Evolutionary conservation across 2,113 vertebrate species (phyloP).

Genomic region (Catagonus wagneri): DNA sequence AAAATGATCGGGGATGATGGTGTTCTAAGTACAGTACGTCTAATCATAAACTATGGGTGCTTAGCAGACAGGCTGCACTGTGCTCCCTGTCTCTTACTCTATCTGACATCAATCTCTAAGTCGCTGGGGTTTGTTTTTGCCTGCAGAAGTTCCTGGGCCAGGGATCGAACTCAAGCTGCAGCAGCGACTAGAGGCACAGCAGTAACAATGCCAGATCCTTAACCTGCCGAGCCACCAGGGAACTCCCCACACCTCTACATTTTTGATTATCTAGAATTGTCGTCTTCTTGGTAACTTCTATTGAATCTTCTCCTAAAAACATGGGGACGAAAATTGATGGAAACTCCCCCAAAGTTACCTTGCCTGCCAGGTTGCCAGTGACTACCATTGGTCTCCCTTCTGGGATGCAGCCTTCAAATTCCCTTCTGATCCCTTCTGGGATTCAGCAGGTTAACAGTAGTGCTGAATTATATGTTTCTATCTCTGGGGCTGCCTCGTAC

Average conservation of each 20-base stretch:
- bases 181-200: no score
- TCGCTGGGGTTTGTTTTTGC: no score
- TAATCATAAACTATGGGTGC: no score
- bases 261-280: not conserved
- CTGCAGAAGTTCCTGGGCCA: no score
- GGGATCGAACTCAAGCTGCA: no score
- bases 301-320: not conserved
- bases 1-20: not conserved
- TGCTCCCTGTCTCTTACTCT: fast-evolving
- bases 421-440: not conserved
- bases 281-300: not conserved
- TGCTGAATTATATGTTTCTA: not conserved
- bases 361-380: not conserved
- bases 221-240: no score
- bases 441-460: not conserved
- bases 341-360: not conserved
- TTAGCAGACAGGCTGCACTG: fast-evolving
- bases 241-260: not conserved
- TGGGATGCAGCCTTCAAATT: not conserved
- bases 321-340: not conserved
- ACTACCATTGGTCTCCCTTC: not conserved
- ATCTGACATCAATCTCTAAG: not conserved
- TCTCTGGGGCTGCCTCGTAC: not conserved
- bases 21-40: not conserved
- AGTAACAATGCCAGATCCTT: no score